phyloP scores from a whole-genome alignment of 2,888 invertebrate species.

The Carterocephalus palaemon region DNA sequence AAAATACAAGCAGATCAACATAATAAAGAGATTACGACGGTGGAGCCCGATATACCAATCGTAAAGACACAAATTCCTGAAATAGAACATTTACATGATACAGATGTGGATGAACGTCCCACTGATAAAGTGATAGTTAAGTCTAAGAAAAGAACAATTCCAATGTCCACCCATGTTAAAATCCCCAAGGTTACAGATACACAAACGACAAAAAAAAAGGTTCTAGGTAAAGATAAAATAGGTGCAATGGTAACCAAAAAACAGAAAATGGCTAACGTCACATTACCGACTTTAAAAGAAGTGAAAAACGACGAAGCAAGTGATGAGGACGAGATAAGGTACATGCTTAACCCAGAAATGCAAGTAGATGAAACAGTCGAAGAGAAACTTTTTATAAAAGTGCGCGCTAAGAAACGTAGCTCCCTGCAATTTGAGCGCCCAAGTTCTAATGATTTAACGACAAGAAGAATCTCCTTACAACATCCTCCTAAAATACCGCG shows the following conservation, averaged over 20 bases:
- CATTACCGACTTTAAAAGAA: constrained; percentile 33
- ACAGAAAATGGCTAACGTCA: constrained; percentile 39
- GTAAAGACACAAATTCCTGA: constrained; percentile 35
- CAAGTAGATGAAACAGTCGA: constrained; percentile 46
- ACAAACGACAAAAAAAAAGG: constrained; percentile 34
- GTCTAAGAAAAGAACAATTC: constrained; percentile 29
- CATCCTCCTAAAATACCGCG: constrained; percentile 63
- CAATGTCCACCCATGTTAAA: constrained; percentile 9
- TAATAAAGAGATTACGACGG: constrained; percentile 32
- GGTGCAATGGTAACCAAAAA: constrained; percentile 47
- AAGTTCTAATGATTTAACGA: constrained; percentile 58
- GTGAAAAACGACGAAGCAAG: constrained; percentile 44
- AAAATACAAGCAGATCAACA: constrained; percentile 15
- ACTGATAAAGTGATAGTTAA: constrained; percentile 12
- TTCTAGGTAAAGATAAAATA: constrained; percentile 51
- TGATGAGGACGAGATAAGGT: constrained; percentile 66
- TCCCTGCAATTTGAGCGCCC: constrained; percentile 67
- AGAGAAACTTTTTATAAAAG: constrained; percentile 58
- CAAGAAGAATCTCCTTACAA: constrained; percentile 61
- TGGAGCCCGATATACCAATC: constrained; percentile 35
- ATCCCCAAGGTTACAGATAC: constrained; percentile 32
- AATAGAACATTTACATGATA: constrained; percentile 14
- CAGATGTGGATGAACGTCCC: neutral
- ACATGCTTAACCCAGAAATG: constrained; percentile 68
- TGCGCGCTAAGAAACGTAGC: constrained; percentile 59